These are phyloP conservation scores for Tetragnatha montana DNA, from an alignment of 2,888 invertebrate species.

Conservation along the genomic window DNA sequence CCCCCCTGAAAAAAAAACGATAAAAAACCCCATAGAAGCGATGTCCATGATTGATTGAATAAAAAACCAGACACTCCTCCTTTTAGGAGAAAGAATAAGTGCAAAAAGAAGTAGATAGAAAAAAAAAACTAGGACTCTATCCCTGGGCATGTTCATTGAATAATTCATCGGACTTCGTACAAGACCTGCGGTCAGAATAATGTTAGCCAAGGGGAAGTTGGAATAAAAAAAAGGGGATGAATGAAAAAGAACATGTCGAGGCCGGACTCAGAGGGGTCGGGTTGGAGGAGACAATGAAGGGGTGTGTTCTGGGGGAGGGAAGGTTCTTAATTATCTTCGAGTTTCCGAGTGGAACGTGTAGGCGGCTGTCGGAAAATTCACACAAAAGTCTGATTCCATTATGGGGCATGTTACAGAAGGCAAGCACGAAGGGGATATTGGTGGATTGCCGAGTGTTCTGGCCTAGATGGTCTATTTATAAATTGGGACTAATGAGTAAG, in stretches of 20 bases:
- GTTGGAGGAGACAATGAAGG: constrained; percentile 59
- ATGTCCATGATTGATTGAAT: constrained; percentile 59
- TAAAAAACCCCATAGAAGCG: neutral
- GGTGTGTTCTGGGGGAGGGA: constrained; percentile 37
- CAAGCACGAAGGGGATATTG: neutral
- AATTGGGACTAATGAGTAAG: too few species aligned
- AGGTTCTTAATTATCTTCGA: constrained; percentile 54
- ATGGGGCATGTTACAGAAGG: neutral
- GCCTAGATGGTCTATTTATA: too few species aligned
- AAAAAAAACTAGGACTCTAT: constrained; percentile 27
- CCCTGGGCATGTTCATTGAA: constrained; percentile 59
- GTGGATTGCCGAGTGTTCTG: too few species aligned
- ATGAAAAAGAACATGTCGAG: constrained; percentile 41
- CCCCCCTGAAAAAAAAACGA: neutral
- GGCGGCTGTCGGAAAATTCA: constrained; percentile 45
- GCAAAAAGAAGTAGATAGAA: constrained; percentile 20
- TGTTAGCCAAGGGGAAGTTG: constrained; percentile 19
- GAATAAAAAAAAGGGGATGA: neutral
- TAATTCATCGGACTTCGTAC: constrained; percentile 59
- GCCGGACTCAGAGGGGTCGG: neutral
- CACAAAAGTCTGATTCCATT: constrained; percentile 27
- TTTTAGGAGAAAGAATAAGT: constrained; percentile 34
- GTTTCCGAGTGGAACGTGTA: constrained; percentile 38
- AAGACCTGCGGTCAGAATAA: constrained; percentile 50
- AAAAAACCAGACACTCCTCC: constrained; percentile 54